A percentile compares a stretch with the other conserved stretches of the same genome.
These are phyloP conservation scores for Mormyrus hasselquistii DNA, from an alignment of 2,797 vertebrate genomes.

Conservation along the genomic window DNA sequence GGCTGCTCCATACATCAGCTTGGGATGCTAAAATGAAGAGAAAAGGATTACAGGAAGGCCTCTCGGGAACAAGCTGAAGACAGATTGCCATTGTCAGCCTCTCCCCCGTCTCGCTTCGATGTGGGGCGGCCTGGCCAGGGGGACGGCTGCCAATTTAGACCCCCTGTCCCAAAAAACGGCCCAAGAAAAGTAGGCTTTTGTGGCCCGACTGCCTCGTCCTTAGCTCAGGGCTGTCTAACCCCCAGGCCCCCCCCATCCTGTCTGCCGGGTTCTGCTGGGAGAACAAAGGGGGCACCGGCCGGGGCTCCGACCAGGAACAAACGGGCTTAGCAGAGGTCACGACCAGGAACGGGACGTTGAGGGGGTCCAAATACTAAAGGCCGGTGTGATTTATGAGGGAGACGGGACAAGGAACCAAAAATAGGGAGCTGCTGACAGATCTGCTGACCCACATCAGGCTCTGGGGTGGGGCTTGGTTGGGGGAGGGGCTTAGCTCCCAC, in stretches of 20 bases:
- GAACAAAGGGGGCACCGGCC: conserved; percentile 42
- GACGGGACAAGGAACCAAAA: neutral
- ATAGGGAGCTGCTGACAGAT: neutral
- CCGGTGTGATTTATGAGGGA: conserved; percentile 18
- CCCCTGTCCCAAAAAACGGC: neutral
- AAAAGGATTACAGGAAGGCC: neutral
- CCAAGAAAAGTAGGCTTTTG: conserved; percentile 44
- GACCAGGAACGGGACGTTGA: conserved; percentile 40
- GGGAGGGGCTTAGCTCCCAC: neutral
- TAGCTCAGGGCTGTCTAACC: conserved; percentile 59
- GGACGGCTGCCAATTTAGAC: neutral
- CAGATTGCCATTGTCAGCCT: conserved; percentile 12
- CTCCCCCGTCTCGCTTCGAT: neutral
- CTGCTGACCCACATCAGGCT: neutral
- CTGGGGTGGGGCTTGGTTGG: neutral
- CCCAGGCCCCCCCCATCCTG: conserved; percentile 61
- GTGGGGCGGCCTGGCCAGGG: neutral
- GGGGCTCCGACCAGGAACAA: conserved; percentile 63
- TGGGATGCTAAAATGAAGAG: neutral
- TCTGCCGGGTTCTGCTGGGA: conserved; percentile 48
- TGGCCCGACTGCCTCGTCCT: conserved; percentile 56
- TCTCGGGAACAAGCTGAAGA: neutral
- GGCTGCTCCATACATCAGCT: neutral
- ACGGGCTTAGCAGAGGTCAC: conserved; percentile 64
- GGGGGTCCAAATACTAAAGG: conserved; percentile 51